Conservation (phyloP, 2,888 invertebrate species). For the Timema cristinae region DNA sequence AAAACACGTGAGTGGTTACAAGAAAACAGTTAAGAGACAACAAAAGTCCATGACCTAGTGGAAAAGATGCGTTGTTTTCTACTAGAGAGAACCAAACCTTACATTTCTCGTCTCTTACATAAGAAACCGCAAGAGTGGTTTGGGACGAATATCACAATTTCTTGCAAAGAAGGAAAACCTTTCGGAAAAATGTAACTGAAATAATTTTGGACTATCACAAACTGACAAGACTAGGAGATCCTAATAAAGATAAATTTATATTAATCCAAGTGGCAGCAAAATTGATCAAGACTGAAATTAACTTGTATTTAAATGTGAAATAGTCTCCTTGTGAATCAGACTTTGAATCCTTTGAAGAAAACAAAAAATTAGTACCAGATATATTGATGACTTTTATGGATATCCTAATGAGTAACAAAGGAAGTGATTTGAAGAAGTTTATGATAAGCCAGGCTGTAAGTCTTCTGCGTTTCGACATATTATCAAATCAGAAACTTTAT, state of each 20-base stretch:
- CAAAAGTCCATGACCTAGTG: neutral
- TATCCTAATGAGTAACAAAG: neutral
- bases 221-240: conserved; percentile 11
- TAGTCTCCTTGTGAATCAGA: conserved; percentile 12
- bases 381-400: neutral
- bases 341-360: neutral
- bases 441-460: conserved; percentile 1
- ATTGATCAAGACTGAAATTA: conserved; percentile 9
- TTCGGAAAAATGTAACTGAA: conserved; percentile 4
- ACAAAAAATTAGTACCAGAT: conserved; percentile 5
- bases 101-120: neutral
- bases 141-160: conserved; percentile 8
- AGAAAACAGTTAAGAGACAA: neutral
- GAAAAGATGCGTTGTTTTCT: neutral
- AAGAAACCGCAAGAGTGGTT: neutral
- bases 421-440: conserved; percentile 4
- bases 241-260: conserved; percentile 2
- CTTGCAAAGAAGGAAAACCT: neutral
- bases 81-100: neutral
- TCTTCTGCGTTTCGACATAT: neutral
- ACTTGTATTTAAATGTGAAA: neutral
- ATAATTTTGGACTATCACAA: conserved; percentile 11
- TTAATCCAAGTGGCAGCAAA: conserved; percentile 4
- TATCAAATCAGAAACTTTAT: neutral
- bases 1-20: conserved; percentile 4